A percentile compares a stretch with the other conserved stretches of the same genome.
phyloP scores from a whole-genome alignment of 2,888 invertebrate genomes.

The Monochamus alternatus region DNA sequence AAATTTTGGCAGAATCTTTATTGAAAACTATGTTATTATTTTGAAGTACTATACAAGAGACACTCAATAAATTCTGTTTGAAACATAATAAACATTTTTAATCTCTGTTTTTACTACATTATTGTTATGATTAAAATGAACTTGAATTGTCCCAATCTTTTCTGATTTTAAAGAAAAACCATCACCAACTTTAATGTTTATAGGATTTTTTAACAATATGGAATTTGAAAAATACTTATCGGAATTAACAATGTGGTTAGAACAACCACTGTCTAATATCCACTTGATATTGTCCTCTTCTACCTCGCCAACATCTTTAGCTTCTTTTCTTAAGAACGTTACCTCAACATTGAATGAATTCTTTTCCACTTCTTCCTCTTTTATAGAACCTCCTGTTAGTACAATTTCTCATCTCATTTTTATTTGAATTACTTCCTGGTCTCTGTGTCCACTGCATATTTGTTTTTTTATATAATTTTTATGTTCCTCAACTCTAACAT shows the following conservation, averaged over 20 bases:
- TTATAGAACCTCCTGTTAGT: neutral
- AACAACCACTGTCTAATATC: conserved; percentile 2
- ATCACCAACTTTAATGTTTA: conserved; percentile 4
- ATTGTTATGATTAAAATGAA: neutral
- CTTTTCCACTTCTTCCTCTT: neutral
- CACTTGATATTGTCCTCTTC: conserved; percentile 5
- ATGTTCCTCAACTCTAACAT: no score
- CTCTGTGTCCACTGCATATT: conserved; percentile 1
- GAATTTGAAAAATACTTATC: conserved; percentile 15
- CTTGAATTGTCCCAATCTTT: neutral
- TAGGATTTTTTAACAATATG: neutral
- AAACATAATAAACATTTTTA: conserved; percentile 12
- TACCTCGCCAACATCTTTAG: neutral
- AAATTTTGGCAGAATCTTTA: conserved; percentile 31
- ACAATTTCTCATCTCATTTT: neutral
- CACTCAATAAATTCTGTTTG: conserved; percentile 2
- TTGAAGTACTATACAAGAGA: conserved; percentile 7
- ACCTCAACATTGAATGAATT: conserved; percentile 4
- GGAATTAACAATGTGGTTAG: neutral
- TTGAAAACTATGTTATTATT: conserved; percentile 1
- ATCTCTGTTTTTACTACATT: neutral
- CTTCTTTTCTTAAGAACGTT: neutral
- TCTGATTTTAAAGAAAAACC: conserved; percentile 10
- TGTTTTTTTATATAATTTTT: no score
- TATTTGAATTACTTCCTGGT: neutral